phyloP scores from a whole-genome alignment of 2,797 vertebrate species.

The Gephyroberyx darwinii region DNA sequence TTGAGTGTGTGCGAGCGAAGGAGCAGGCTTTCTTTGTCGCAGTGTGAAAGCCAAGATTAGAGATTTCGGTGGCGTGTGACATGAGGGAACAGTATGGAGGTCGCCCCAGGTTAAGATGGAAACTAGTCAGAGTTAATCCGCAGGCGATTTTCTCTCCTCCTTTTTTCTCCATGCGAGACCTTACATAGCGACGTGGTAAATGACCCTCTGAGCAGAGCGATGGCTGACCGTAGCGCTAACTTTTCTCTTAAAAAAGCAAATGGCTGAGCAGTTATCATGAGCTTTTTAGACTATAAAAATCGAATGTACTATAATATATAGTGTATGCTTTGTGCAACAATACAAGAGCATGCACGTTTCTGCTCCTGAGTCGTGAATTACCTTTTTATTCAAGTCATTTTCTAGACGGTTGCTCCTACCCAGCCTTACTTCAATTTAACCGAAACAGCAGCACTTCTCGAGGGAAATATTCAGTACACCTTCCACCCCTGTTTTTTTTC shows the following conservation, averaged over 20 bases:
- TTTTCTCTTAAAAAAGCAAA: neutral
- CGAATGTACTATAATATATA: neutral
- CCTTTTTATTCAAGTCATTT: conserved; percentile 37
- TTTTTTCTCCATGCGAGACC: conserved; percentile 29
- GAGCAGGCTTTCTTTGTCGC: conserved; percentile 56
- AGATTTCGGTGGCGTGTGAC: conserved; percentile 57
- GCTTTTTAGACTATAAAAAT: conserved; percentile 4
- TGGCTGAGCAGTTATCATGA: neutral
- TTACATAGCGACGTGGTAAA: neutral
- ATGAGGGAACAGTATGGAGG: conserved; percentile 56
- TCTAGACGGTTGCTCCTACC: conserved; percentile 9
- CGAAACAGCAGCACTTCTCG: neutral
- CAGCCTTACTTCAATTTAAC: neutral
- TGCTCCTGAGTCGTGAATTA: too few species aligned
- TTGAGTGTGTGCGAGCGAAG: conserved; percentile 45
- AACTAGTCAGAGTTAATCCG: conserved; percentile 56
- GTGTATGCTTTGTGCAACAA: conserved; percentile 1
- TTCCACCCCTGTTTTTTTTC: conserved; percentile 24
- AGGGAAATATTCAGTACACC: conserved; percentile 32
- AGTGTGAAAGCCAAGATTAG: conserved; percentile 68
- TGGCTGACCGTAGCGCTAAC: neutral
- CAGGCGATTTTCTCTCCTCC: conserved; percentile 30
- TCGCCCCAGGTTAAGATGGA: conserved; percentile 53
- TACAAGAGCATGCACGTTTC: conserved; percentile 4
- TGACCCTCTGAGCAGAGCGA: too few species aligned